These are phyloP conservation scores for Mesoclemmys tuberculata DNA, from an alignment of 2,113 vertebrate species.

Conservation along the genomic window DNA sequence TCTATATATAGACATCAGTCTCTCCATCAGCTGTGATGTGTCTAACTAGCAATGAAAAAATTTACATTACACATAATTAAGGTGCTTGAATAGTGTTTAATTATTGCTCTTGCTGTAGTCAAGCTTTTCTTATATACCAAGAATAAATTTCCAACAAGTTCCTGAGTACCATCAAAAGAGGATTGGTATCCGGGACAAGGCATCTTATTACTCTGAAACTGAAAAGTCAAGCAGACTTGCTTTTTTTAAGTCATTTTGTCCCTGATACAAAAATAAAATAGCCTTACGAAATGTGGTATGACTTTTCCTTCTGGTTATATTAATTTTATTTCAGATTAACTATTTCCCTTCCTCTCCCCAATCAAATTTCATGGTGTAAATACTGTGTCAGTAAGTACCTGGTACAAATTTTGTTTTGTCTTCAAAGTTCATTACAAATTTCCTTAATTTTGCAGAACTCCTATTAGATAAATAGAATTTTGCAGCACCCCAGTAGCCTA, in stretches of 20 bases:
- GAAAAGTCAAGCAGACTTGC: not conserved
- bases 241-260: conserved; percentile 3
- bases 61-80: conserved; percentile 12
- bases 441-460: not conserved
- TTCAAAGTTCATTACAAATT: not conserved
- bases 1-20: not conserved
- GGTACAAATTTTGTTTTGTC: not conserved
- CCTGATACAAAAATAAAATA: not conserved
- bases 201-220: not conserved
- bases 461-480: no score
- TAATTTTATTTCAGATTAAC: not conserved
- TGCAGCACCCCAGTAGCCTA: not conserved
- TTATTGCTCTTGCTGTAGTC: conserved; percentile 37
- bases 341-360: not conserved
- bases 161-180: conserved; percentile 4
- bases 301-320: not conserved
- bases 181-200: conserved; percentile 13
- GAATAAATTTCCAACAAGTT: conserved; percentile 9
- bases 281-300: not conserved
- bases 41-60: conserved; percentile 47
- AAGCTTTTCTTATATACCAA: not conserved
- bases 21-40: not conserved
- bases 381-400: not conserved
- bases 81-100: conserved; percentile 26
- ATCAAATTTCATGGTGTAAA: not conserved